Base-by-base conservation (phyloP, 2,888 invertebrate genomes). In the Andrena trimmerana region DNA sequence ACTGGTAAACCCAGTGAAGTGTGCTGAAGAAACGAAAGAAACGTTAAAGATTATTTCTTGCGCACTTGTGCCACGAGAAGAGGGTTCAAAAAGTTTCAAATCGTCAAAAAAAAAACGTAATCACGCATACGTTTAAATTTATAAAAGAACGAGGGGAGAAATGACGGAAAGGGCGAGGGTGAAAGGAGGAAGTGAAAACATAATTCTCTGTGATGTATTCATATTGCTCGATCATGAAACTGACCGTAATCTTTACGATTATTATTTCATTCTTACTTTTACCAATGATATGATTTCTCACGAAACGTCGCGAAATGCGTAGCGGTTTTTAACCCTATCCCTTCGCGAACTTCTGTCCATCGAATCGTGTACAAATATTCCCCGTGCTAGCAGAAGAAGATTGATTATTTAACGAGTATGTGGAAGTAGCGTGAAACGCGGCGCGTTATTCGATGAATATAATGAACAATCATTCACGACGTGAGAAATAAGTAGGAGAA, bases 201-300 rank as follows among this genome's bases (percentile, higher is more conserved):
- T 90, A 90, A 91, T 89, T 91, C 90, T 91, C 91, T 92, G 91
- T 91, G 90, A 92, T 91, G 90, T 91, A 90, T 91, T 90, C 91
- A 89, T 90, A 92, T 88, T 84, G 89, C 86, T 91, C 89, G 83
- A 90, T 88, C 90, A 86, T 84, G 84, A 85, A 75, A 70, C 78
- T 81, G 20, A 71, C 63, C 70, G 63, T 72, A 86, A 79, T 81
- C 70, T 72, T 69, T 83, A 65, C 66, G 29, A 59, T 70, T 81
- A 84, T 88, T 72, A 86, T 89, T 85, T 76, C 20, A 50, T 81
- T 70, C 60, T 90, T 82, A 81, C 81, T 87, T 31, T 20, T 8
- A 2, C 27, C 10, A 13, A 29, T n/a, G 29, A 29, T 20, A 16
- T 67, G 78, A 72, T 82, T 78, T 86, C 76, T 36, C 66, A 1